Percentiles rank a stretch among this genome's conserved stretches.
phyloP scores from a whole-genome alignment of 2,888 invertebrate genomes.

The Andrena flavipes region DNA sequence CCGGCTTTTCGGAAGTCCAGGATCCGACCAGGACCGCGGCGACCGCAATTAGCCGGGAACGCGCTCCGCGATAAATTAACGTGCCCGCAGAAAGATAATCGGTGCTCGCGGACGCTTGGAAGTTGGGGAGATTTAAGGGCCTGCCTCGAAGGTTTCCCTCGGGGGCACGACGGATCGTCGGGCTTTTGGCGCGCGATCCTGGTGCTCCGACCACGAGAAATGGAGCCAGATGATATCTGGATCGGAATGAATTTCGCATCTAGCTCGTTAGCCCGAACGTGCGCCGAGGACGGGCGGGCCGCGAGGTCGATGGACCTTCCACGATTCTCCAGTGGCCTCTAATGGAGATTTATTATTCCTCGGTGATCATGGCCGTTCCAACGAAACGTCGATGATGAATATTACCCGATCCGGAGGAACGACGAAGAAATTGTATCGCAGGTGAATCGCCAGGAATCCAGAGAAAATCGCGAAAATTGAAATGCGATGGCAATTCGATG shows the following conservation, averaged over 20 bases:
- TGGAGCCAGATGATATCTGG: constrained; percentile 59
- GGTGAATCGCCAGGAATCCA: not conserved
- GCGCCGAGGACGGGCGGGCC: constrained; percentile 20
- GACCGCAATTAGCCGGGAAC: constrained; percentile 31
- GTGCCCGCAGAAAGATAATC: not conserved
- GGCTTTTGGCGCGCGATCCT: constrained; percentile 16
- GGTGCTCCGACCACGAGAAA: constrained; percentile 24
- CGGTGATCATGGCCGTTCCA: constrained; percentile 41
- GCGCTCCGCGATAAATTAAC: constrained; percentile 28
- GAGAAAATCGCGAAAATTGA: not conserved
- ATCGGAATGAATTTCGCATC: constrained; percentile 64
- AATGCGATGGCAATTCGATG: not conserved
- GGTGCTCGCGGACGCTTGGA: not conserved
- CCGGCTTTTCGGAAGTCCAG: constrained; percentile 41
- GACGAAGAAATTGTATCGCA: constrained; percentile 1
- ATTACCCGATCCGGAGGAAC: constrained; percentile 4
- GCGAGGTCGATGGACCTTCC: constrained; percentile 48
- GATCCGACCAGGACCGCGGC: not conserved
- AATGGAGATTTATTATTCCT: constrained; percentile 68
- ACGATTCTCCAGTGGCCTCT: constrained; percentile 40
- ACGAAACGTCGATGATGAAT: constrained; percentile 33
- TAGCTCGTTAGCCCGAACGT: constrained; percentile 62
- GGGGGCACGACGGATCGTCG: constrained; percentile 10
- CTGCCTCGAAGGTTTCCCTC: not conserved
- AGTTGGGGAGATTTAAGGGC: not conserved